A percentile compares a stretch with the other conserved stretches of the same genome.
phyloP scores from a whole-genome alignment of 1,140 invertebrate species.

The Neuroterus valhalla region DNA sequence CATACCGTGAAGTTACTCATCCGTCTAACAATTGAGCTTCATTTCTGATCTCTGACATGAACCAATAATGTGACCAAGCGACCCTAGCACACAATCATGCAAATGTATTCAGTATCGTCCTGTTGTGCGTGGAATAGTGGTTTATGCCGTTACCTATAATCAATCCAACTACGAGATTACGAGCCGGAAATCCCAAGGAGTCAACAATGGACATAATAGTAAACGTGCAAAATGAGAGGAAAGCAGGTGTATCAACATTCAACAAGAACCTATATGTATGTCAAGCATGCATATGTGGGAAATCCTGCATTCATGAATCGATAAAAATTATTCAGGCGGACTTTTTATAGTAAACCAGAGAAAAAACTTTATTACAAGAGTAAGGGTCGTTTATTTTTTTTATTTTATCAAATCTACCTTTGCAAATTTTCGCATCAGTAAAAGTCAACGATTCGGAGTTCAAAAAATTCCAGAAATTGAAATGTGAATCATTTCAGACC shows the following conservation, averaged over 20 bases:
- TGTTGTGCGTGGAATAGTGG: not conserved
- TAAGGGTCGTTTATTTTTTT: too few relatives aligned
- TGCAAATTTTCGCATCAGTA: too few relatives aligned
- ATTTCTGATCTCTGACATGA: not conserved
- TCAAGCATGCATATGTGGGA: not conserved
- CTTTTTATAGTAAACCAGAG: too few relatives aligned
- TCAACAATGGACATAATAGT: constrained; percentile 9
- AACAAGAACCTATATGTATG: not conserved
- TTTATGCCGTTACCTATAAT: constrained; percentile 2
- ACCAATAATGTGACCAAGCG: constrained; percentile 15
- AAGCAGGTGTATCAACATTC: not conserved
- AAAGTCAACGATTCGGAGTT: too few relatives aligned
- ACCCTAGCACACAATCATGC: not conserved
- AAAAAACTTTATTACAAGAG: too few relatives aligned
- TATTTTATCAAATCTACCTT: too few relatives aligned
- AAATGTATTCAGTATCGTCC: constrained; percentile 16
- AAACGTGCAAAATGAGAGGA: not conserved
- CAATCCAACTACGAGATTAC: constrained; percentile 19
- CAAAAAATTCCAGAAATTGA: too few relatives aligned
- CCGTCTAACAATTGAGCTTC: constrained; percentile 13
- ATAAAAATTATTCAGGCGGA: too few relatives aligned
- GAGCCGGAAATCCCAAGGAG: constrained; percentile 14
- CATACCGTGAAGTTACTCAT: not conserved
- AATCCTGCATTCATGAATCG: not conserved
- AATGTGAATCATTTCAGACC: too few relatives aligned